Base-by-base conservation (phyloP, 1,140 invertebrate genomes). In the Zaprionus davidi region DNA sequence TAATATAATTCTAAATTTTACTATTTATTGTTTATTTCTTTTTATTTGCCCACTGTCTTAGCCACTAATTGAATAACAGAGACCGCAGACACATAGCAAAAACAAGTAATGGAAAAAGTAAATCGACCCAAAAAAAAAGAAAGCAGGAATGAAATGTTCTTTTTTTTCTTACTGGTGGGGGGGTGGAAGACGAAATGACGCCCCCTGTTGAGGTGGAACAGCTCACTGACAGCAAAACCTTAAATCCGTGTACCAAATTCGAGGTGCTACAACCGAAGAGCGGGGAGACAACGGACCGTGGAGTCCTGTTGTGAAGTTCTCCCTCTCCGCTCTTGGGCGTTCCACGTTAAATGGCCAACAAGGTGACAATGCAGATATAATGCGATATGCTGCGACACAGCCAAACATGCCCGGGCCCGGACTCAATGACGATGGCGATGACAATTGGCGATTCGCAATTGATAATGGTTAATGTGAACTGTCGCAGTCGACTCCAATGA, bases 341-440 rank as follows among this genome's bases (percentile, higher is more conserved):
- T 67, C 71, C 60, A 69, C 65, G 83, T 83, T 82, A 88, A 87
- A 87, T 87, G 84, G 80, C 84, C 84, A 83, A 81, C 83, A 87
- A 88, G 83, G 84, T 87, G 83, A 88, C 83, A 87, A 87, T 86
- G 83, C 83, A 88, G 80, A 87, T 86, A 87, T 87, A 86, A 86
- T 87, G 80, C 83, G 66, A 79, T 82, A 87, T 83, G 73, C 77
- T 71, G 75, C 34, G 46, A 51, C 53, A 34, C 64, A 74, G 69
- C 66, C 67, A 86, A 76, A 87, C 31, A 34, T 3, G 31, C 31
- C 31, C 72, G 80, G 77, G 82, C 38, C 71, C 15, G 24, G 22
- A 26, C 58, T 22, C 49, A 60, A 68, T 65, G 53, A 74, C 51
- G 58, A 74, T 24, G 64, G 31, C 36, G 65, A 59, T 51, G 65